phyloP scores from a whole-genome alignment of 2,113 vertebrate genomes.

The Syngnathus floridae region DNA sequence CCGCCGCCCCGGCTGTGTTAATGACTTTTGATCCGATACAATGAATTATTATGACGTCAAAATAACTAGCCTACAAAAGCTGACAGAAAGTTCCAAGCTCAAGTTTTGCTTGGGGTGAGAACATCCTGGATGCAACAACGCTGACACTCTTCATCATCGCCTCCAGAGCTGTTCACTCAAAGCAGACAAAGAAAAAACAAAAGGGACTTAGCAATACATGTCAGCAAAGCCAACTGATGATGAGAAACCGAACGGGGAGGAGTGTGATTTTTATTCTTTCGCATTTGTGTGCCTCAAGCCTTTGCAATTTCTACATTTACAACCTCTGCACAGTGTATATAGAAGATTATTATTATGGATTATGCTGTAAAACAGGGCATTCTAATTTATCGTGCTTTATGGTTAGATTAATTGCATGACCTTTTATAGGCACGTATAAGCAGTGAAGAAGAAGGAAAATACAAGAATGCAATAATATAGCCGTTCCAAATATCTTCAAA shows the following conservation, averaged over 20 bases:
- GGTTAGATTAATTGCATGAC: slow-evolving; percentile 72
- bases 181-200: slow-evolving; percentile 32
- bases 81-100: slow-evolving; percentile 20
- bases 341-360: slow-evolving; percentile 67
- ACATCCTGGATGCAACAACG: slow-evolving; percentile 10
- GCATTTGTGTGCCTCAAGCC: slow-evolving; percentile 20
- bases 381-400: slow-evolving; percentile 67
- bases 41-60: slow-evolving; percentile 15
- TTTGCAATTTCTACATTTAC: slow-evolving; percentile 65
- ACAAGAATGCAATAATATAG: not conserved
- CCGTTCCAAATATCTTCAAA: slow-evolving; percentile 13
- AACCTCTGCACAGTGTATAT: slow-evolving; percentile 32
- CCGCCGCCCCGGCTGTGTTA: slow-evolving; percentile 24
- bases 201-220: slow-evolving; percentile 32
- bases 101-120: slow-evolving; percentile 22
- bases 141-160: slow-evolving; percentile 26
- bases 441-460: not conserved
- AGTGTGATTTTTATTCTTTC: slow-evolving; percentile 27
- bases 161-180: slow-evolving; percentile 22
- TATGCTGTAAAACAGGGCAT: slow-evolving; percentile 75
- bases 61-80: slow-evolving; percentile 20
- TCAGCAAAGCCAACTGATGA: slow-evolving; percentile 45
- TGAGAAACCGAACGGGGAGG: slow-evolving; percentile 37
- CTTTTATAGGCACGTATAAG: slow-evolving; percentile 44
- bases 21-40: slow-evolving; percentile 45